Evolutionary conservation across 2,113 vertebrate species (phyloP).

Genomic region (Cynopterus brachyotis): DNA sequence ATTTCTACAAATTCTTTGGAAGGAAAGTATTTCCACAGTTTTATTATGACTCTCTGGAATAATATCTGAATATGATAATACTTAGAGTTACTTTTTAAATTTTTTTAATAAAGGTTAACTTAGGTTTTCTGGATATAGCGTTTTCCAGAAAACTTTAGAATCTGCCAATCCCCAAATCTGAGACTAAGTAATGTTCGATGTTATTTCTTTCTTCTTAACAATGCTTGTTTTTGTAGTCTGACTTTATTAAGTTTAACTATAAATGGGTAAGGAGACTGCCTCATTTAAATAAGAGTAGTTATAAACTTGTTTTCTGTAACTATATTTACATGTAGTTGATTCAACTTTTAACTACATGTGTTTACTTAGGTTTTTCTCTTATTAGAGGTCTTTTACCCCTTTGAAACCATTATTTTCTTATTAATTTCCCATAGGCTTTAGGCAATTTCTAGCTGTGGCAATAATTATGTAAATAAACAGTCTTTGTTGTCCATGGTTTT

Average conservation of each 20-base stretch:
- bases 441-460: constrained; percentile 77
- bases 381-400: constrained; percentile 74
- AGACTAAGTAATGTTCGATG: not conserved
- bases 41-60: constrained; percentile 9
- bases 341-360: constrained; percentile 78
- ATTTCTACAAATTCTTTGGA: not conserved
- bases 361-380: constrained; percentile 79
- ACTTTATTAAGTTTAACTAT: not conserved
- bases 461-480: constrained; percentile 71
- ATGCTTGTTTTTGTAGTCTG: not conserved
- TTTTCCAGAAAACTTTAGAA: constrained; percentile 25
- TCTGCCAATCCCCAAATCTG: not conserved
- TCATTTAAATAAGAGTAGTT: constrained; percentile 16
- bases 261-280: not conserved
- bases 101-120: not conserved
- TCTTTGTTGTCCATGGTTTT: constrained; percentile 75
- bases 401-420: constrained; percentile 81
- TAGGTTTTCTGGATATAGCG: not conserved
- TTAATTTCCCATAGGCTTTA: constrained; percentile 82
- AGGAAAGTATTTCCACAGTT: not conserved
- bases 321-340: constrained; percentile 40
- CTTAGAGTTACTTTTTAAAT: not conserved
- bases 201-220: constrained; percentile 8
- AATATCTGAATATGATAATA: not conserved
- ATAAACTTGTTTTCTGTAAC: not conserved